Evolutionary conservation across 2,888 invertebrate genomes (phyloP).

Genomic region (Urechis unicinctus): DNA sequence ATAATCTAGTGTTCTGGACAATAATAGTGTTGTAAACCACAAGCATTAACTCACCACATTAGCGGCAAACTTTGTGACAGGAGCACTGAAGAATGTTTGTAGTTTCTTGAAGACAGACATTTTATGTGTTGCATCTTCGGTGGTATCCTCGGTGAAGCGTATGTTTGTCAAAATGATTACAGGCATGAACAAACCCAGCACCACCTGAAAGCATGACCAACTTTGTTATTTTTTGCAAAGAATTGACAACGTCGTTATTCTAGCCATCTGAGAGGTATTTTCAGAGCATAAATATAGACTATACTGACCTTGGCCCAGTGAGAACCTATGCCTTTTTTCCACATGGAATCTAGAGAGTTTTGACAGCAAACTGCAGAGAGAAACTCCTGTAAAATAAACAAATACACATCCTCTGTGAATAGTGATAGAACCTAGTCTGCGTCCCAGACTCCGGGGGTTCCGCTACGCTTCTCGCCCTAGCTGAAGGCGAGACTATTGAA

Average conservation of each 20-base stretch:
- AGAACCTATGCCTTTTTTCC: slow-evolving; percentile 36
- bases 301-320: slow-evolving; percentile 14
- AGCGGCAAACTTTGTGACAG: slow-evolving; percentile 44
- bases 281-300: too few species aligned
- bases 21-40: too few species aligned
- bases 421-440: too few species aligned
- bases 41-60: slow-evolving; percentile 38
- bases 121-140: slow-evolving; percentile 17
- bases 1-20: too few species aligned
- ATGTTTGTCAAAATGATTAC: background rate
- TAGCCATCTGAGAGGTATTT: too few species aligned
- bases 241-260: too few species aligned
- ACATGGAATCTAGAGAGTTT: slow-evolving; percentile 39
- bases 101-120: slow-evolving; percentile 32
- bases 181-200: slow-evolving; percentile 2
- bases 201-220: slow-evolving; percentile 3
- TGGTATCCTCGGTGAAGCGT: slow-evolving; percentile 9
- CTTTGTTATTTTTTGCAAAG: too few species aligned
- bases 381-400: slow-evolving; percentile 34
- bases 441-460: too few species aligned
- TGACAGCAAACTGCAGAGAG: slow-evolving; percentile 43
- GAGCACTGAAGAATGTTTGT: slow-evolving; percentile 43
- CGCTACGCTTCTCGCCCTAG: too few species aligned
- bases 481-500: too few species aligned
- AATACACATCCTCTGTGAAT: too few species aligned